phyloP scores from a whole-genome alignment of 2,113 vertebrate species.

The Rhipidura dahli region DNA sequence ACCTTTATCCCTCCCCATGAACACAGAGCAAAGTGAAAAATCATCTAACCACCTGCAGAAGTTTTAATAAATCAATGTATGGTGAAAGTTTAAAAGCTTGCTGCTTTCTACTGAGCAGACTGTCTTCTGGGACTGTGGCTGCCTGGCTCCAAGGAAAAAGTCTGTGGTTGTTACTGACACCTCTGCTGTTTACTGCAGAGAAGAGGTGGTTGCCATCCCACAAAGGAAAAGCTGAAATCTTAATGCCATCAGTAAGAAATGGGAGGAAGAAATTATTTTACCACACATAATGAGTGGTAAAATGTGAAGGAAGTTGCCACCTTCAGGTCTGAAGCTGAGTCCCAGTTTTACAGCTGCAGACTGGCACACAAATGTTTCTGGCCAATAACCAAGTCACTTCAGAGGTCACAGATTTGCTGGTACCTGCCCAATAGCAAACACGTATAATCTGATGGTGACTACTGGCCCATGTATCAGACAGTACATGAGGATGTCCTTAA shows the following conservation, averaged over 20 bases:
- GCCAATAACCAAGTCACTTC: background rate
- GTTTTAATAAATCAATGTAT: background rate
- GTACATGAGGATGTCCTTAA: background rate
- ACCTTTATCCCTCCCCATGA: background rate
- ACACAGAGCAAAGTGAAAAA: background rate
- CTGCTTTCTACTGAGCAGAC: background rate
- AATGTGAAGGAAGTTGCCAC: background rate
- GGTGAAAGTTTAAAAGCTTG: background rate
- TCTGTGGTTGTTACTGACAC: background rate
- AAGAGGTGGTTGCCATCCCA: background rate
- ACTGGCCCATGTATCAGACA: background rate
- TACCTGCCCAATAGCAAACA: background rate
- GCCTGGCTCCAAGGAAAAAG: background rate
- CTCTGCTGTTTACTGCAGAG: background rate
- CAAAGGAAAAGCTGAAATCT: slow-evolving; percentile 7
- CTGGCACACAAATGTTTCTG: background rate
- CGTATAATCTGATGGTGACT: background rate
- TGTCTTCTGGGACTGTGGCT: background rate
- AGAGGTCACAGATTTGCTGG: background rate
- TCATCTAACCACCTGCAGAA: background rate
- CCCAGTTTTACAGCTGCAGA: background rate
- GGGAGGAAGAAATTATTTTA: background rate
- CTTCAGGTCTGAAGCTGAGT: background rate
- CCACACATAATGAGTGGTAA: background rate
- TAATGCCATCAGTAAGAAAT: background rate